These are phyloP conservation scores for Anabas testudineus DNA, from an alignment of 2,797 vertebrate species.

Conservation along the genomic window DNA sequence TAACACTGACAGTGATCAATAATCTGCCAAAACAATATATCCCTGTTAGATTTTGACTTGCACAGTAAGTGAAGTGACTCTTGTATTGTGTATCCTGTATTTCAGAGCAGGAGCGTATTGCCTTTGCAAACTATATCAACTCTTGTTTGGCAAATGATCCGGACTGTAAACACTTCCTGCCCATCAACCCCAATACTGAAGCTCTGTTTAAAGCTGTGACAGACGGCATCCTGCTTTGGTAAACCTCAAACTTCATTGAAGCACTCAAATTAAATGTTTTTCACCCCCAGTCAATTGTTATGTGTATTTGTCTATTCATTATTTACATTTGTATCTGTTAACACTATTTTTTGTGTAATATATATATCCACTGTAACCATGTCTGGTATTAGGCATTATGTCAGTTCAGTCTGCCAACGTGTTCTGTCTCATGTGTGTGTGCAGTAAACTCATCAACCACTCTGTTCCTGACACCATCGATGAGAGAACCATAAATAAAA, in stretches of 20 bases:
- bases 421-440: not conserved
- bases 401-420: not conserved
- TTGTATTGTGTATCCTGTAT: constrained; percentile 19
- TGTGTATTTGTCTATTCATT: not conserved
- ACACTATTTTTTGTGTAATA: no score
- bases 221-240: constrained; percentile 95
- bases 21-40: no score
- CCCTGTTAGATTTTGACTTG: not conserved
- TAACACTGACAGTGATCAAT: not conserved
- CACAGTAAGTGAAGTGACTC: not conserved
- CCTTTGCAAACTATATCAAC: constrained; percentile 98
- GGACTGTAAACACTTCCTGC: constrained; percentile 89
- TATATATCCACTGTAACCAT: no score
- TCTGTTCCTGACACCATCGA: constrained; percentile 97
- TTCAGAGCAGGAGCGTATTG: constrained; percentile 95
- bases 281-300: not conserved
- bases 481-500: constrained; percentile 97
- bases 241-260: constrained; percentile 58
- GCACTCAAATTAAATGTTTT: no score
- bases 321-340: not conserved
- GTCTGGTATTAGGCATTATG: not conserved
- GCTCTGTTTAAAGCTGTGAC: constrained; percentile 92
- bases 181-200: constrained; percentile 92
- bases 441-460: constrained; percentile 98
- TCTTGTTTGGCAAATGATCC: constrained; percentile 91